Percentiles rank a stretch among this genome's conserved stretches.
These are phyloP conservation scores for Grammomys dolichurus DNA, from an alignment of 2,113 vertebrate species.

Conservation along the genomic window DNA sequence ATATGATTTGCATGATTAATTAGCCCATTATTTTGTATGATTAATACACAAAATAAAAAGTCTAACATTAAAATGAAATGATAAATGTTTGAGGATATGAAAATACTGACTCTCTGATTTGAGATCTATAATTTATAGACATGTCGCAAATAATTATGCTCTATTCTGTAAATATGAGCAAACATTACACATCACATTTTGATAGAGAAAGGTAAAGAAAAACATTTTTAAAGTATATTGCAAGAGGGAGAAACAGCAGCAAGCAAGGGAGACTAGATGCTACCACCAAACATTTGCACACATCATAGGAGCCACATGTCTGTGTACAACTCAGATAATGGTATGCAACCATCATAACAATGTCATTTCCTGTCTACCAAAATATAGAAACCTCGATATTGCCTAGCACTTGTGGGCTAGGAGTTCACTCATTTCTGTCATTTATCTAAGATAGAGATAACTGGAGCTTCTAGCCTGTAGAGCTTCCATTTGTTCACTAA, in stretches of 20 bases:
- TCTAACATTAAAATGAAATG: neutral
- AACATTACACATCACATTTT: neutral
- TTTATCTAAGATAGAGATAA: neutral
- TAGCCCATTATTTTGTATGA: neutral
- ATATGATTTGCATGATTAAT: neutral
- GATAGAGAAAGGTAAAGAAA: neutral
- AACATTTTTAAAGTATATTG: no score
- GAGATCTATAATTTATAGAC: neutral
- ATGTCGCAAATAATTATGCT: neutral
- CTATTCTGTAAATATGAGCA: neutral
- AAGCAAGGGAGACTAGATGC: neutral
- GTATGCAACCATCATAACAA: neutral
- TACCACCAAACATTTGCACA: neutral
- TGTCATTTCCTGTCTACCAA: neutral
- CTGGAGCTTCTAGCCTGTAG: neutral
- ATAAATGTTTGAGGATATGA: neutral
- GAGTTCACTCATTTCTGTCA: neutral
- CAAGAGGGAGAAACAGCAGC: fast-evolving
- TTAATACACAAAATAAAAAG: neutral
- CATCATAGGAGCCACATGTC: neutral
- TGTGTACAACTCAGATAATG: neutral
- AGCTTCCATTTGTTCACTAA: neutral
- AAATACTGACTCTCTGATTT: neutral
- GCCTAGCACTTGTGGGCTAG: neutral
- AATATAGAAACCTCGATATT: neutral